Evolutionary conservation across 2,113 vertebrate genomes (phyloP).

Genomic region (Gymnobelideus leadbeateri): DNA sequence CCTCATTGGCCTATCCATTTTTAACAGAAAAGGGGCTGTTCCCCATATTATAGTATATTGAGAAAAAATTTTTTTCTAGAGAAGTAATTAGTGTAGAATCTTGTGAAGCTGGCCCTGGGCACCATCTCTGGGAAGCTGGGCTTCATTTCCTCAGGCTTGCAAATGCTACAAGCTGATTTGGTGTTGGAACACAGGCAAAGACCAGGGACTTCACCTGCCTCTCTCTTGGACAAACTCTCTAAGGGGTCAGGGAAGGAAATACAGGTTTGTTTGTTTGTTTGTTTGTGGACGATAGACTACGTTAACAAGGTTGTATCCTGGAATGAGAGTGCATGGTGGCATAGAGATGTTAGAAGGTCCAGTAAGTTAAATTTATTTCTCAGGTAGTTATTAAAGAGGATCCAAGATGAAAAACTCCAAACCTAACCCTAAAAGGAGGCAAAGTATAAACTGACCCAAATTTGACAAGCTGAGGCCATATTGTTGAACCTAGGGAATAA

Average conservation of each 20-base stretch:
- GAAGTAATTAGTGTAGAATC: not conserved
- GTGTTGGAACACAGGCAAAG: not conserved
- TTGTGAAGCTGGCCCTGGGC: not conserved
- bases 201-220: not conserved
- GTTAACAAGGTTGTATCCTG: not conserved
- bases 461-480: not conserved
- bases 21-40: constrained; percentile 24
- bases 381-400: not conserved
- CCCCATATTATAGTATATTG: not conserved
- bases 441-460: not conserved
- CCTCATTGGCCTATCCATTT: constrained; percentile 55
- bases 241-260: not conserved
- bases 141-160: not conserved
- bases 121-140: not conserved
- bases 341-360: not conserved
- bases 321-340: not conserved
- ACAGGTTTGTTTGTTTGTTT: no score
- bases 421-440: not conserved
- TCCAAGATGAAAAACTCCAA: not conserved
- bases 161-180: not conserved
- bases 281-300: not conserved
- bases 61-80: not conserved
- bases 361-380: not conserved
- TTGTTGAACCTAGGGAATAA: not conserved
- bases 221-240: not conserved